Conservation (phyloP, 2,797 vertebrate genomes). For the Anolis apletophallus region DNA sequence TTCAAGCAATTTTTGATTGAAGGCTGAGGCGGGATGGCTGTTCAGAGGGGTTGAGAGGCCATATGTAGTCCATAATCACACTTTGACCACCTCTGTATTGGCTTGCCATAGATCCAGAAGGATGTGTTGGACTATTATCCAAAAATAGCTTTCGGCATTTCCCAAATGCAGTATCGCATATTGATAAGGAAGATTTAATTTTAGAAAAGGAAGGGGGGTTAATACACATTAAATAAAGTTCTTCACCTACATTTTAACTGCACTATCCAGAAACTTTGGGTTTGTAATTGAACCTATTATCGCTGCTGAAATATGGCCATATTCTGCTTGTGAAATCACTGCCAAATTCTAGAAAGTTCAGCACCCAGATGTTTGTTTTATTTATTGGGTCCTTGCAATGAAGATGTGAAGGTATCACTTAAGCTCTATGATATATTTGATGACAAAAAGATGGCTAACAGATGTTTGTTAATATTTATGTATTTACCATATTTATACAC, state of each 20-base stretch:
- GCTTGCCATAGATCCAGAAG: too few species aligned
- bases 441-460: background rate
- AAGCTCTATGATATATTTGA: rapidly evolving
- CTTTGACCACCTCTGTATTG: too few species aligned
- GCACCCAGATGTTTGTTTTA: background rate
- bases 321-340: conserved; percentile 14
- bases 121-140: too few species aligned
- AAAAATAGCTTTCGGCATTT: background rate
- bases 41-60: too few species aligned
- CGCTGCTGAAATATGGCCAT: conserved; percentile 7
- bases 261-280: rapidly evolving
- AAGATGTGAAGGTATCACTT: background rate
- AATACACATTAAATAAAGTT: conserved; percentile 3
- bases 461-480: background rate
- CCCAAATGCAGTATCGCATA: background rate
- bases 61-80: too few species aligned
- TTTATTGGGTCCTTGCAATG: background rate
- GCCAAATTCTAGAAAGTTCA: background rate
- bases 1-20: too few species aligned
- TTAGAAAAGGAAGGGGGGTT: background rate
- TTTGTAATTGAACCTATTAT: background rate
- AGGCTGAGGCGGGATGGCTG: too few species aligned
- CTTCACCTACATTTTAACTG: conserved; percentile 6
- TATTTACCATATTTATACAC: too few species aligned
- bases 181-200: background rate